A percentile compares a stretch with the other conserved stretches of the same genome.
These are phyloP conservation scores for Sebastes matsubarae DNA, from an alignment of 2,797 vertebrate genomes.

Conservation along the genomic window DNA sequence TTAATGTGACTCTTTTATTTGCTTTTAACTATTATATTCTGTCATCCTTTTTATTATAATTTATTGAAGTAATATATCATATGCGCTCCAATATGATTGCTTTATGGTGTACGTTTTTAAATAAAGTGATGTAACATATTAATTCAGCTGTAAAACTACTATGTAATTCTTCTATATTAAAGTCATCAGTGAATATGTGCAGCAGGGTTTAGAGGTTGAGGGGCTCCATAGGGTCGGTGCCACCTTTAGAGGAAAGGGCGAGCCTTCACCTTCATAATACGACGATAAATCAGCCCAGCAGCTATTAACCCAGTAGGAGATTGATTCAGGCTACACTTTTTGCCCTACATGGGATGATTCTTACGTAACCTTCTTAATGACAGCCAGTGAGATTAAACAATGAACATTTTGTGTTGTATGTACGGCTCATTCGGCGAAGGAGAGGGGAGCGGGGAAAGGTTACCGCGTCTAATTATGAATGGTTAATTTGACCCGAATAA, in stretches of 20 bases:
- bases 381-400: constrained; percentile 47
- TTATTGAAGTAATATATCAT: neutral
- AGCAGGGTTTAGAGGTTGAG: neutral
- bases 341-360: constrained; percentile 23
- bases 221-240: constrained; percentile 14
- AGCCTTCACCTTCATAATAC: constrained; percentile 44
- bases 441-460: constrained; percentile 42
- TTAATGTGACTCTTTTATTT: neutral
- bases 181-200: neutral
- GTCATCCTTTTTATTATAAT: neutral
- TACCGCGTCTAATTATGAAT: constrained; percentile 57
- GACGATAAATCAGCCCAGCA: constrained; percentile 62
- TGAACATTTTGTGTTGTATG: constrained; percentile 52
- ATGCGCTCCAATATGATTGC: neutral
- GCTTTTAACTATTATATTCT: neutral
- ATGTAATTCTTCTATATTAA: neutral
- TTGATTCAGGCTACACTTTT: constrained; percentile 51
- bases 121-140: neutral
- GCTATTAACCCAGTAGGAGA: constrained; percentile 48
- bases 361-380: constrained; percentile 45
- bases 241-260: constrained; percentile 27
- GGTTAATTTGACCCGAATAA: constrained; percentile 68
- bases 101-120: neutral
- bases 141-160: neutral
- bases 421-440: constrained; percentile 14